A percentile compares a stretch with the other conserved stretches of the same genome.
Conservation (phyloP, 2,888 invertebrate species). For the Cryptocephalus primarius region DNA sequence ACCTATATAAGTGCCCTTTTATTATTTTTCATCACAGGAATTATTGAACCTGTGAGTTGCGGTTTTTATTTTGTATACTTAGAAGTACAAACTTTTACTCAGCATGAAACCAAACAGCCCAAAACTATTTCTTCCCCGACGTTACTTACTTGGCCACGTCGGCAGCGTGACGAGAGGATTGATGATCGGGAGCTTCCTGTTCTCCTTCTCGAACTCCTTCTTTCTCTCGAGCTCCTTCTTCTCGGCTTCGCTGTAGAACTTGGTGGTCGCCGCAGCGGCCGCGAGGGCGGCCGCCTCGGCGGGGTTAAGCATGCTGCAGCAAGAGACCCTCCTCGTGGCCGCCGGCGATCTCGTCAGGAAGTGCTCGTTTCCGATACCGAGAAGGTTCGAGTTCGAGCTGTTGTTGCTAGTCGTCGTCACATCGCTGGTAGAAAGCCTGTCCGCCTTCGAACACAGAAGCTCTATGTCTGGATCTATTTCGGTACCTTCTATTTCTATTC, state of each 20-base stretch:
- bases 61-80: too few relatives aligned
- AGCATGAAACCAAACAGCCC: too few relatives aligned
- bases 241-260: conserved; percentile 33
- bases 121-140: too few relatives aligned
- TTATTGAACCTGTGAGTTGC: too few relatives aligned
- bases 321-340: conserved; percentile 81
- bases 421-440: conserved; percentile 30
- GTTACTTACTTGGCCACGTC: conserved; percentile 68
- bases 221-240: conserved; percentile 33
- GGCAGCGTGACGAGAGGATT: conserved; percentile 80
- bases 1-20: too few relatives aligned
- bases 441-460: conserved; percentile 28
- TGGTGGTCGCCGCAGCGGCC: conserved; percentile 49
- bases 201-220: conserved; percentile 31
- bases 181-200: conserved; percentile 72
- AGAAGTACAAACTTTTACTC: too few relatives aligned
- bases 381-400: conserved; percentile 48
- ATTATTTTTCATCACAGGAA: too few relatives aligned
- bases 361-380: conserved; percentile 51
- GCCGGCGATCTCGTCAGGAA: conserved; percentile 69
- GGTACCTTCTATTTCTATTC: conserved; percentile 26
- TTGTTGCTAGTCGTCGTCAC: conserved; percentile 28
- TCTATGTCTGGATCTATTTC: conserved; percentile 29
- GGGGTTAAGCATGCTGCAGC: conserved; percentile 77
- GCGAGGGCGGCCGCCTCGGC: conserved; percentile 51